phyloP scores from a whole-genome alignment of 2,113 vertebrate species.

The Thamnophis sirtalis region DNA sequence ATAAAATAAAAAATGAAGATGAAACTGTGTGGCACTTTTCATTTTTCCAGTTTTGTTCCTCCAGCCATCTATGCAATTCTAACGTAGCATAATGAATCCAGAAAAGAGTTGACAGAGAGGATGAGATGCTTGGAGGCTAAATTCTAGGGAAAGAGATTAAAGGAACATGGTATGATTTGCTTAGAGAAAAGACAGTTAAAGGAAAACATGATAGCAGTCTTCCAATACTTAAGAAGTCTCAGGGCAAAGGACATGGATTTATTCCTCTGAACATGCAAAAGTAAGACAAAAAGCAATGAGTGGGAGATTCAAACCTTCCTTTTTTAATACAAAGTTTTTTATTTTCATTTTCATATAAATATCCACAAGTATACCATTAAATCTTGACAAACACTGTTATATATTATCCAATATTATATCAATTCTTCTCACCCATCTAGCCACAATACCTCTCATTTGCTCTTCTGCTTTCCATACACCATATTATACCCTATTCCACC shows the following conservation, averaged over 20 bases:
- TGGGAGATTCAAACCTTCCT: background rate
- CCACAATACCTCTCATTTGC: too few species aligned
- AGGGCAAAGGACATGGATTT: background rate
- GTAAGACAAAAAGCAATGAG: background rate
- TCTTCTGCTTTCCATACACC: too few species aligned
- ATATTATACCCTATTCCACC: too few species aligned
- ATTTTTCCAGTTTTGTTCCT: conserved; percentile 28
- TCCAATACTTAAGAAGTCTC: background rate
- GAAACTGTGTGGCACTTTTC: conserved; percentile 7
- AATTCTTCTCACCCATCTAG: too few species aligned
- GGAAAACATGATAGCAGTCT: background rate
- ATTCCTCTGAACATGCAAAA: background rate
- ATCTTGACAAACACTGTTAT: too few species aligned
- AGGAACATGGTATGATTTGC: background rate
- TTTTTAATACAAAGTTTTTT: too few species aligned
- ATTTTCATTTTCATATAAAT: too few species aligned
- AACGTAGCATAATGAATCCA: background rate
- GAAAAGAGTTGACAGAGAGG: background rate
- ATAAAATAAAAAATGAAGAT: background rate
- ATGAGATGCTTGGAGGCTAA: background rate
- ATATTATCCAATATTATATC: too few species aligned
- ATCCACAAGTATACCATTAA: too few species aligned
- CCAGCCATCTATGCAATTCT: conserved; percentile 11
- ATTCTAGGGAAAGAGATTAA: background rate
- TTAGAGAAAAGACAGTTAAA: background rate